These are phyloP conservation scores for Netelia fuscicornis DNA, from an alignment of 2,888 invertebrate species.

Conservation along the genomic window DNA sequence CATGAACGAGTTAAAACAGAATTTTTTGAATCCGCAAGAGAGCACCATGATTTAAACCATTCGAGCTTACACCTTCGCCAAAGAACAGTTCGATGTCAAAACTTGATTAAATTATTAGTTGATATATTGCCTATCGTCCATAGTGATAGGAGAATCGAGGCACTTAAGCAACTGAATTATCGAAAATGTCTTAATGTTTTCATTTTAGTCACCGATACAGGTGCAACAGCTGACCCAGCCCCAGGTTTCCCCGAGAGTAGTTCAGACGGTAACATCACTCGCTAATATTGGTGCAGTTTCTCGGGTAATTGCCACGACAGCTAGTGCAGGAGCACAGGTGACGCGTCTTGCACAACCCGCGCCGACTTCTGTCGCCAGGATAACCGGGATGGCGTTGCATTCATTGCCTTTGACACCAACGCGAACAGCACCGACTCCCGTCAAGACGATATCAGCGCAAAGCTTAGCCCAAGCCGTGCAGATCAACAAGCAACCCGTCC, in stretches of 20 bases:
- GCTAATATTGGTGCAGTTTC: conserved; percentile 80
- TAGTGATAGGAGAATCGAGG: too few relatives aligned
- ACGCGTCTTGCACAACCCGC: conserved; percentile 79
- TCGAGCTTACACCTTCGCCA: too few relatives aligned
- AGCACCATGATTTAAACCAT: too few relatives aligned
- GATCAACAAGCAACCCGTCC: conserved; percentile 76
- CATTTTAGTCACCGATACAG: conserved; percentile 60
- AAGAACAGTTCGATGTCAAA: too few relatives aligned
- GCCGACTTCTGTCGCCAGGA: conserved; percentile 80
- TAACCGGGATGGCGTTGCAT: conserved; percentile 82
- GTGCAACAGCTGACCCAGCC: conserved; percentile 74
- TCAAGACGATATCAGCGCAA: conserved; percentile 78
- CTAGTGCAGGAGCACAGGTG: conserved; percentile 77
- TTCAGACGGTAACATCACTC: conserved; percentile 82
- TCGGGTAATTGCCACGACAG: conserved; percentile 81
- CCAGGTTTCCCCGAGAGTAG: conserved; percentile 78
- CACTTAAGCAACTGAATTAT: neutral
- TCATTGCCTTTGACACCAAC: conserved; percentile 80
- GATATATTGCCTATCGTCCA: too few relatives aligned
- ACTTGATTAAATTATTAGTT: too few relatives aligned
- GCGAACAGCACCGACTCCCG: conserved; percentile 77
- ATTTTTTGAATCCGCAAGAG: neutral
- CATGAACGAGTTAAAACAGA: neutral
- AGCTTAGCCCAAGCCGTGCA: conserved; percentile 80
- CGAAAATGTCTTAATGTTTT: neutral